Base-by-base conservation (phyloP, 2,113 vertebrate genomes). In the Aleadryas rufinucha region DNA sequence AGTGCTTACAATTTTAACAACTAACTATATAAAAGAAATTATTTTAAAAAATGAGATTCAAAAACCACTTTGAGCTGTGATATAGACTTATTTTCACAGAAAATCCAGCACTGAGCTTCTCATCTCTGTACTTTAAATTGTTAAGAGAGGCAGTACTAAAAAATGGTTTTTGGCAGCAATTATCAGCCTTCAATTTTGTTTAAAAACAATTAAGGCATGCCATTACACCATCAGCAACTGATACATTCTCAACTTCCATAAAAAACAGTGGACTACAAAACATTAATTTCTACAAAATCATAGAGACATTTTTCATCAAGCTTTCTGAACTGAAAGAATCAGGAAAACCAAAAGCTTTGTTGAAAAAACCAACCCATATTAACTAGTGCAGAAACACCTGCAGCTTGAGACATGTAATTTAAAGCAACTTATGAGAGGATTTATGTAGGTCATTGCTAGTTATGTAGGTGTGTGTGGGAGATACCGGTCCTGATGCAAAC, bases 361-460 rank as follows among this genome's bases (percentile, higher is more conserved):
- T 84, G 84, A 94, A 84, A 86, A 74, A 93, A 77, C 5, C 24
- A 28, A 30, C 63, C 53, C 90, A 68, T 92, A 84, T 74, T 95
- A 84, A 78, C 77, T 85, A 50, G 33, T 35, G 69, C 64, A 92
- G 65, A 42, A 96, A 93, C 97, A 98, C 96, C 96, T 98, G 97
- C 96, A 84, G 61, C 56, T 80, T 33, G 65, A 78, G 75, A 82
- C 42, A 77, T 50, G 90, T 72, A 75, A 92, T 75, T 80, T 87
- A 93, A 94, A 96, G 81, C 31, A 66, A 86, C 47, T 88, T 81
- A n/a, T 91, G 76, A 91, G 68, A 81, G 28, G 44, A 90, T 94
- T 61, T 97, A 98, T 98, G 97, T 98, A 98, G 98, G 98, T 98
- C 98, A 97, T 71, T 79, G 80, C 41, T 95, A 91, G 42, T 96